Conservation (phyloP, 2,113 vertebrate species). For the Labeo catla region DNA sequence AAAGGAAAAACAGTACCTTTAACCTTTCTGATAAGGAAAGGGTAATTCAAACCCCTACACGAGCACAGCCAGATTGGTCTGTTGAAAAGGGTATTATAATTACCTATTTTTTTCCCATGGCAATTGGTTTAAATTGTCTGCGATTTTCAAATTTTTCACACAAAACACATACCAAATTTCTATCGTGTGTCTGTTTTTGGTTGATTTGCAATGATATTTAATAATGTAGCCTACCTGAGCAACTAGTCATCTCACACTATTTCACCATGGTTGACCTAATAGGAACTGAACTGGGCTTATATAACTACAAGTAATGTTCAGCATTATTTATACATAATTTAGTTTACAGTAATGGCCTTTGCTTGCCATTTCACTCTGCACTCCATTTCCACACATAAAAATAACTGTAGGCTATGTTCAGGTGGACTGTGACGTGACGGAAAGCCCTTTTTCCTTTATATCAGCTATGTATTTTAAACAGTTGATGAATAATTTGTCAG, state of each 20-base stretch:
- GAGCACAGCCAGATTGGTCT: constrained; percentile 11
- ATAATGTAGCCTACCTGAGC: neutral
- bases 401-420: constrained; percentile 1
- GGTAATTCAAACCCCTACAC: constrained; percentile 3
- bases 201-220: neutral
- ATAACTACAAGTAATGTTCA: constrained; percentile 20
- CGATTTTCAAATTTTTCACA: neutral
- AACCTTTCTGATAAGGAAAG: constrained; percentile 36
- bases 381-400: constrained; percentile 11
- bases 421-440: neutral
- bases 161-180: neutral
- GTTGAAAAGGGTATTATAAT: constrained; percentile 8
- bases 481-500: constrained; percentile 64
- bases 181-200: neutral
- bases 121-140: neutral
- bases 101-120: neutral
- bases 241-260: neutral
- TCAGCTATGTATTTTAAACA: constrained; percentile 53
- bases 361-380: constrained; percentile 19
- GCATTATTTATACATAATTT: constrained; percentile 28
- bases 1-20: constrained; percentile 42
- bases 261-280: neutral
- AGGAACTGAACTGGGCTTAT: neutral
- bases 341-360: constrained; percentile 21
- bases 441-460: constrained; percentile 27